Evolutionary conservation across 2,113 vertebrate genomes (phyloP).

Genomic region (Atrichornis clamosus): DNA sequence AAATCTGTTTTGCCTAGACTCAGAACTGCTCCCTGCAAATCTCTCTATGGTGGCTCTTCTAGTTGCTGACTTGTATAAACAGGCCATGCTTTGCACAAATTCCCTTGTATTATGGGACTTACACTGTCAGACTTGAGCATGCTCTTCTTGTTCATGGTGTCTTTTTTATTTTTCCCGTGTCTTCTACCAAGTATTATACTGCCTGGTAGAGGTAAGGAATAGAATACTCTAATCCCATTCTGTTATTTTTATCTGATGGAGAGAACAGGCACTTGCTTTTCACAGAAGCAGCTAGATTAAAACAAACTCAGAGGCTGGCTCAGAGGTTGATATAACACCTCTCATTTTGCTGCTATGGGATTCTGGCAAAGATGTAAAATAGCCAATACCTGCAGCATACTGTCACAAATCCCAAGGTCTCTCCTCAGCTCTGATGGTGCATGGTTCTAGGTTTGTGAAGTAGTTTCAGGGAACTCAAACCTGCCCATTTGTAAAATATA

Average conservation of each 20-base stretch:
- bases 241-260: neutral
- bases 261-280: neutral
- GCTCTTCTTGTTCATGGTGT: neutral
- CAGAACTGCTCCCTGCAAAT: neutral
- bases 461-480: neutral
- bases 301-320: neutral
- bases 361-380: neutral
- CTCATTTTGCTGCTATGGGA: neutral
- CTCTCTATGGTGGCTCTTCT: neutral
- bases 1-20: neutral
- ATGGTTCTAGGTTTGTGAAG: neutral
- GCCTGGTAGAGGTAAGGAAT: neutral
- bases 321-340: neutral
- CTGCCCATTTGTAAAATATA: neutral
- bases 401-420: neutral
- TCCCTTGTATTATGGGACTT: neutral
- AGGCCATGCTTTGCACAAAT: neutral
- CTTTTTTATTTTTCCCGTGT: neutral
- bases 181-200: neutral
- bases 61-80: neutral
- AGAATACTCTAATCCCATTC: neutral
- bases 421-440: neutral
- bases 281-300: neutral
- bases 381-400: neutral
- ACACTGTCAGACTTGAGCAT: neutral